phyloP scores from a whole-genome alignment of 30 jellyfish, hydroid and myxozoan genomes.

The Rhopilema esculentum region DNA sequence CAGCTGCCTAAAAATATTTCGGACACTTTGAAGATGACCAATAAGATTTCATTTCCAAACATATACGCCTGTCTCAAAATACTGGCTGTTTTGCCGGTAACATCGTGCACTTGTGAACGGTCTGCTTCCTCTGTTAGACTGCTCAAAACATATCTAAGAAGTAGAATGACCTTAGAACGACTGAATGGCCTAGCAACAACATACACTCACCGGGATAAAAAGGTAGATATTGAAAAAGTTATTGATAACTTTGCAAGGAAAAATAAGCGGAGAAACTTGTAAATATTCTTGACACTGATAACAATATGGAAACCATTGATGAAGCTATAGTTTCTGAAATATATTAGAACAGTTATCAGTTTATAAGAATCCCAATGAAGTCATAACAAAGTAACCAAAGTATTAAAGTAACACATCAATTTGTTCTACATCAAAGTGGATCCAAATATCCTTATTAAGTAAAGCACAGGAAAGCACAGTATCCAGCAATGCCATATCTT shows the following conservation, averaged over 20 bases:
- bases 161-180: not conserved
- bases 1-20: not conserved
- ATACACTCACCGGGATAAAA: not conserved
- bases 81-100: not conserved
- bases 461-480: not conserved
- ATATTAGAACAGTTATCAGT: not conserved
- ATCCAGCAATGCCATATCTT: not conserved
- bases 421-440: not conserved
- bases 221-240: not conserved
- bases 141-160: not conserved
- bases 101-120: not conserved
- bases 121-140: not conserved
- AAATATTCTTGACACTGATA: not conserved
- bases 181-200: not conserved
- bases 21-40: not conserved
- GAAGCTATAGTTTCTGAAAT: not conserved
- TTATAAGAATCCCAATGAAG: not conserved
- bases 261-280: not conserved
- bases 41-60: not conserved
- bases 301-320: not conserved
- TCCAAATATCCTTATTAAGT: not conserved
- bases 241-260: not conserved
- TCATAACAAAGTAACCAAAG: not conserved
- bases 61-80: not conserved
- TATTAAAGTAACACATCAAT: not conserved